Base-by-base conservation (phyloP, 2,888 invertebrate genomes). In the Diaperis boleti region DNA sequence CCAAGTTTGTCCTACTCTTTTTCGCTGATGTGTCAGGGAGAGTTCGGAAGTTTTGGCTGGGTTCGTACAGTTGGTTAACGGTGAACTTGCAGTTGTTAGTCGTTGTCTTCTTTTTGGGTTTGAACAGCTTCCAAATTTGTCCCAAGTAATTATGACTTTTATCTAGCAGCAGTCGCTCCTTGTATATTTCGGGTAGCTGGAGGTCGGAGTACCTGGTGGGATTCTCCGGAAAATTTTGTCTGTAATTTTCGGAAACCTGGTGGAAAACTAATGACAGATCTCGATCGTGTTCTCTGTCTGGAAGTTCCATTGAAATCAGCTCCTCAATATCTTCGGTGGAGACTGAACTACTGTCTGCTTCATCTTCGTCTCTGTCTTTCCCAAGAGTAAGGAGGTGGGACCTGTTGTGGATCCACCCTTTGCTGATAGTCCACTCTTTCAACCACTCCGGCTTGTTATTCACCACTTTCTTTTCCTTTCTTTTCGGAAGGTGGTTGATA, bases 351-450 rank as follows among this genome's bases (percentile, higher is more conserved):
- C 54, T 64, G 7, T 72, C 33, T n/a, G n/a, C n/a, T 33, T 33
- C 67, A 15, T 68, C 69, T 31, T 67, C 67, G 7, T 68, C 68
- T 4, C 59, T 64, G 62, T 69, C 67, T 39, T 56, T 55, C 3
- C 72, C 76, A 18, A 80, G 66, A 31, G 72, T 72, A 11, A 81
- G 66, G 64, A 81, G 69, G 69, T 80, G 80, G 6, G 77, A 77
- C 47, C 78, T 72, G 64, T 81, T 81, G 60, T 81, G 81, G 61
- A 81, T 78, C 82, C 82, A 82, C 1, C 81, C 82, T 64, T 82
- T 82, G 57, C 81, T 81, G n/a, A 82, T 81, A 0, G 82, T 82
- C 82, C 82, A 82, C 66, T 82, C 81, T 59, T 81, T 81, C 37
- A 80, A 63, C 82, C 82, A 82, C 62, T 79, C 80, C 0, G 80